Evolutionary conservation across 2,888 invertebrate species (phyloP).

Genomic region (Saturnia pavonia): DNA sequence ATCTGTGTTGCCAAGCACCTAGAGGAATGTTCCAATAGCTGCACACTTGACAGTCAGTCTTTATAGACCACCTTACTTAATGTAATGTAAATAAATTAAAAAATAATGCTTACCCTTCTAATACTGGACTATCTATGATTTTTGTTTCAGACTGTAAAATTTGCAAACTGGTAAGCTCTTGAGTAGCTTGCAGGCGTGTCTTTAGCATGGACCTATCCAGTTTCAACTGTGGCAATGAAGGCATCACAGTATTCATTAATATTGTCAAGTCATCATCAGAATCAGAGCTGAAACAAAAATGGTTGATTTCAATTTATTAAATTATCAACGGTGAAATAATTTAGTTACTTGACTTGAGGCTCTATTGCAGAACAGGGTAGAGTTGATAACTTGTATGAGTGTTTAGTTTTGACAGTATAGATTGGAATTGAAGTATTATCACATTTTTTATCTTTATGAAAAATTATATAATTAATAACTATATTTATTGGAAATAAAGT

Average conservation of each 20-base stretch:
- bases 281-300: slow-evolving; percentile 54
- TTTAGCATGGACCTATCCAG: slow-evolving; percentile 38
- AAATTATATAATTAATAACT: too few relatives aligned
- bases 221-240: slow-evolving; percentile 42
- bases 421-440: too few relatives aligned
- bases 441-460: too few relatives aligned
- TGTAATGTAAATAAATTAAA: neutral
- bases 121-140: slow-evolving; percentile 49
- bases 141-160: slow-evolving; percentile 58
- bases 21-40: too few relatives aligned
- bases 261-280: slow-evolving; percentile 47
- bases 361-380: too few relatives aligned
- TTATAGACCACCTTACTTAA: too few relatives aligned
- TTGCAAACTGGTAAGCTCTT: slow-evolving; percentile 58
- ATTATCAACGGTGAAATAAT: neutral
- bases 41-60: too few relatives aligned
- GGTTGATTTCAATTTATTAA: neutral
- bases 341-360: too few relatives aligned
- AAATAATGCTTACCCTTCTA: slow-evolving; percentile 45
- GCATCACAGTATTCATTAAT: slow-evolving; percentile 32
- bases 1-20: too few relatives aligned
- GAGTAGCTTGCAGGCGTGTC: slow-evolving; percentile 58
- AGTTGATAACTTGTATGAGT: too few relatives aligned
- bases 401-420: too few relatives aligned
- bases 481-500: too few relatives aligned